Base-by-base conservation (phyloP, 2,113 vertebrate genomes). In the Ammodytes dubius region DNA sequence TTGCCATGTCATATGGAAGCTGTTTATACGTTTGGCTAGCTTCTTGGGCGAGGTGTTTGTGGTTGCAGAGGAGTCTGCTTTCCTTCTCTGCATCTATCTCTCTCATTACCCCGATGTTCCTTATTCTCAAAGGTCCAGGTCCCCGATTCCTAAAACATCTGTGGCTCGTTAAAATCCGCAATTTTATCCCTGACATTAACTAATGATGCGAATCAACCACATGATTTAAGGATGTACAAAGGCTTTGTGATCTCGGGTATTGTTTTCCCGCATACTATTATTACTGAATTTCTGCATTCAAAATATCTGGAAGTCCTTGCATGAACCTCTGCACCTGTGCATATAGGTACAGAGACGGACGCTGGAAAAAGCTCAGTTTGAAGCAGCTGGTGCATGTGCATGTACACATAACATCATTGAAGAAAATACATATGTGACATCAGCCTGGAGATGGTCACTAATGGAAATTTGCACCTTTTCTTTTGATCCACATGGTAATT, bases 1-100 rank as follows among this genome's bases (percentile, higher is more conserved):
- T 83, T 86, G 84, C 88, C 85, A 87, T 89, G 78, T 91, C 93
- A 93, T 92, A 86, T 94, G 91, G 93, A 94, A 90, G 89, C 85
- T 87, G 85, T 94, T 95, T 88, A 72, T 74, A 70, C 64, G 45
- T 88, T 85, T 90, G 87, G 87, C 88, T 52, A n/a, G 63, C 72
- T 42, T 59, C 56, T 74, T 57, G n/a, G 52, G 60, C 39, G 77
- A 88, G 79, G 86, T 90, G 90, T 87, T 68, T 80, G 86, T 47
- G 77, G 68, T 82, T 88, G 58, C 63, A 15, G 39, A 66, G 7
- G 45, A 88, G 80, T 88, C 82, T 85, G 87, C 77, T 91, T 84
- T 90, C 86, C 86, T 65, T 88, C 81, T 90, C 83, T 75, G 49
- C 74, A 49, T 87, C 82, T 87, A 65, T 88, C 75, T 73, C 83